phyloP scores from a whole-genome alignment of 2,113 vertebrate genomes.

The Chrysochloris asiatica region DNA sequence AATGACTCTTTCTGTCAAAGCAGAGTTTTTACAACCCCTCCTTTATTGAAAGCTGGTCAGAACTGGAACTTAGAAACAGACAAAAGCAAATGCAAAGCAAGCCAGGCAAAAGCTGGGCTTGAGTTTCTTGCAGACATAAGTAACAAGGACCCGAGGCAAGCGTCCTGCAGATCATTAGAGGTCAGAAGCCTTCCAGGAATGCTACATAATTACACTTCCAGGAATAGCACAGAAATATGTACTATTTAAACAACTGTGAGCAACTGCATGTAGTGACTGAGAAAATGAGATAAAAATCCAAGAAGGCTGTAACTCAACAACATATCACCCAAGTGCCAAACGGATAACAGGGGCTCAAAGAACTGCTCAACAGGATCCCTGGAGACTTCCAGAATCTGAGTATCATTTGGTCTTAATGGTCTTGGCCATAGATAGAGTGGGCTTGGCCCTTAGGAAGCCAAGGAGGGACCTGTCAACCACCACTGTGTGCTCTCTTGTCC shows the following conservation, averaged over 20 bases:
- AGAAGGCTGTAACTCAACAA: not conserved
- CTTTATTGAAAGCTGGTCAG: constrained; percentile 13
- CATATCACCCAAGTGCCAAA: not conserved
- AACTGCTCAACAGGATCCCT: not conserved
- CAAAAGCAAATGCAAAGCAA: not conserved
- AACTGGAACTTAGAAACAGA: not conserved
- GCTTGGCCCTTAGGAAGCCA: not conserved
- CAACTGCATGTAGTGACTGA: not conserved
- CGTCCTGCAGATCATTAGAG: not conserved
- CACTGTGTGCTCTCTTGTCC: not conserved
- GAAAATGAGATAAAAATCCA: not conserved
- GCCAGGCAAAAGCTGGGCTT: not conserved
- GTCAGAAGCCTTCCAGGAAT: not conserved
- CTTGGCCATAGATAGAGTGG: not conserved
- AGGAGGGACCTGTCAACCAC: not conserved
- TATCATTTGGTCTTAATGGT: not conserved
- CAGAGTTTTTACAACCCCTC: not conserved
- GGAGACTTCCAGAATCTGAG: not conserved
- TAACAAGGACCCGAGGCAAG: not conserved
- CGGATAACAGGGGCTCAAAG: not conserved
- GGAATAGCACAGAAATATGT: not conserved
- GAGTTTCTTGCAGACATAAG: not conserved
- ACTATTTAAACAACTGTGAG: not conserved
- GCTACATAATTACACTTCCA: too few species aligned
- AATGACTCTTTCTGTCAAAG: constrained; percentile 43